A percentile compares a stretch with the other conserved stretches of the same genome.
These are phyloP conservation scores for Xylota segnis DNA, from an alignment of 2,888 invertebrate genomes.

Conservation along the genomic window DNA sequence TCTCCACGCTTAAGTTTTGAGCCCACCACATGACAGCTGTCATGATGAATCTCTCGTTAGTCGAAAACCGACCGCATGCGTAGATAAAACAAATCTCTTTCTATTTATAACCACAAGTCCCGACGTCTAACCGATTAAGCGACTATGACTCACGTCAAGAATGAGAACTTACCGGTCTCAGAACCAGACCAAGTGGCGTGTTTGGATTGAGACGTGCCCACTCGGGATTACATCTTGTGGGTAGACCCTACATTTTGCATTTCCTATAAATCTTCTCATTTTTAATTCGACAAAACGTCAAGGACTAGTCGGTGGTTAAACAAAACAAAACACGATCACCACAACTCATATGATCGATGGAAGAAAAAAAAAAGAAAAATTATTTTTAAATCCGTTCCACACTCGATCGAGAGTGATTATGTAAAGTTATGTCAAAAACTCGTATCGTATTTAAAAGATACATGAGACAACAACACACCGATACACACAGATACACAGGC, in stretches of 20 bases:
- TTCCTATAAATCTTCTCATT: constrained; percentile 14
- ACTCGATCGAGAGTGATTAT: constrained; percentile 28
- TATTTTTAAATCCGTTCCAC: constrained; percentile 14
- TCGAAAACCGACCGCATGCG: not conserved
- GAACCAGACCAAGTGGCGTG: constrained; percentile 31
- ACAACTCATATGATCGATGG: not conserved
- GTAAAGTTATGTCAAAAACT: constrained; percentile 42
- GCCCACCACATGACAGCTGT: too few relatives aligned
- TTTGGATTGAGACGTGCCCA: constrained; percentile 1
- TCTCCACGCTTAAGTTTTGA: too few relatives aligned
- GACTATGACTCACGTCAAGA: constrained; percentile 6
- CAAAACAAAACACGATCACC: not conserved
- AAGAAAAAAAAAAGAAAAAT: not conserved
- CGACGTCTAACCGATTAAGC: not conserved
- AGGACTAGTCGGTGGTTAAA: constrained; percentile 29
- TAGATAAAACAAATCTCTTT: not conserved
- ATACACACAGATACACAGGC: not conserved
- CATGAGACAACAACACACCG: constrained; percentile 5
- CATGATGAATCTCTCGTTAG: too few relatives aligned
- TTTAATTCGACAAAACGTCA: constrained; percentile 64
- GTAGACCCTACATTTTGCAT: constrained; percentile 15
- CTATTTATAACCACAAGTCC: constrained; percentile 13
- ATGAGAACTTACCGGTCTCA: constrained; percentile 14
- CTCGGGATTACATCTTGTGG: not conserved
- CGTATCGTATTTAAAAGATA: constrained; percentile 34